Evolutionary conservation across 2,888 invertebrate species (phyloP).

Genomic region (Agrotis puta): DNA sequence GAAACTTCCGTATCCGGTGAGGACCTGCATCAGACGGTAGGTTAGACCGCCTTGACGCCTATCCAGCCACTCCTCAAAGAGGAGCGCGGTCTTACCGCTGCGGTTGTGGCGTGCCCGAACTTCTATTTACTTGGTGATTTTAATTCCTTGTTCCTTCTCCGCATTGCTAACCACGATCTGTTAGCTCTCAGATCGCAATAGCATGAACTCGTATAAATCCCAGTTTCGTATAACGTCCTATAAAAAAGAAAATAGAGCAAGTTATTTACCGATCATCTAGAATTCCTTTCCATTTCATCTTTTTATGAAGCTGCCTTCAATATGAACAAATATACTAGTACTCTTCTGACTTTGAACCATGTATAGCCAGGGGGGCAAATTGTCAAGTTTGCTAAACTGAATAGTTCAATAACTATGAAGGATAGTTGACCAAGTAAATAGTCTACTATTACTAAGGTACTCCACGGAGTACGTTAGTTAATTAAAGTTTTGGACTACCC

Average conservation of each 20-base stretch:
- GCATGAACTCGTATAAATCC: not conserved
- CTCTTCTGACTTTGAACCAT: not conserved
- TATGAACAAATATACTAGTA: not conserved
- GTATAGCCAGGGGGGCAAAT: constrained; percentile 1
- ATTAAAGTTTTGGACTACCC: not conserved
- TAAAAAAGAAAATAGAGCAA: constrained; percentile 1
- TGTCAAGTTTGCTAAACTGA: not conserved
- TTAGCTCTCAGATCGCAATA: not conserved
- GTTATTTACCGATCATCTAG: not conserved
- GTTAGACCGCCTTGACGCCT: no score
- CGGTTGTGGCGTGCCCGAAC: no score
- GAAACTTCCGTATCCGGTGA: no score
- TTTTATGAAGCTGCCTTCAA: not conserved
- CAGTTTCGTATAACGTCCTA: not conserved
- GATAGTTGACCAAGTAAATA: not conserved
- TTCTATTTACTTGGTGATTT: not conserved
- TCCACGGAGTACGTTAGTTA: not conserved
- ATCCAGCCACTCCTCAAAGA: no score
- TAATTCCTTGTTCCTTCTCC: not conserved
- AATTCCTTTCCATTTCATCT: constrained; percentile 4
- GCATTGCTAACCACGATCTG: not conserved
- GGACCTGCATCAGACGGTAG: no score
- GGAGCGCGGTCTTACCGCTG: no score
- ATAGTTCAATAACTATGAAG: not conserved
- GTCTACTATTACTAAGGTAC: not conserved